Evolutionary conservation across 2,888 invertebrate species (phyloP), one percentile per base, ranked within the genome.

Genomic region (Beris chalybata): DNA sequence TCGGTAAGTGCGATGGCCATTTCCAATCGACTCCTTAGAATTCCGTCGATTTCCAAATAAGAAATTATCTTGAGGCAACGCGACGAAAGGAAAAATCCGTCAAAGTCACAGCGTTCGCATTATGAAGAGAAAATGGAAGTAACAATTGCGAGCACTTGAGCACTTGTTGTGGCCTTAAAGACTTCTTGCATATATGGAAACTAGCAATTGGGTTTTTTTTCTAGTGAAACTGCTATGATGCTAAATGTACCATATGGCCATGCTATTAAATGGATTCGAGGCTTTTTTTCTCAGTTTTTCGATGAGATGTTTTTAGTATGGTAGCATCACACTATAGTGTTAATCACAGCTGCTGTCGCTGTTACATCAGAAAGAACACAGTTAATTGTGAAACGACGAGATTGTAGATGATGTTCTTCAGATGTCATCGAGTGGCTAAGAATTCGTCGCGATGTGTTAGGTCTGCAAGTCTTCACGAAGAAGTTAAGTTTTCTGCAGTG

Each of bases 291-390:
- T 50, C 50, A 22, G 38, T 50, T 13, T 43, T 61, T 59, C n/a
- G 47, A 59, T 38, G 52, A 29, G 9, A 52, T 13, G 43, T n/a
- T 22, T n/a, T 61, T 22, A 22, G 50, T 61, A 32, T 30, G 54
- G 7, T 47, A 48, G 47, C n/a, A 47, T 31, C 44, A 48, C 58
- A 48, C 58, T n/a, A 48, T 59, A 50, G 61, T 61, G 61, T 61
- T 61, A 61, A 61, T 61, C 52, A 32, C 61, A 61, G 61, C 61
- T 22, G 22, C 22, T 61, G 61, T 52, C 61, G 38, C 61, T 38
- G 12, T 61, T 61, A 61, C 52, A 61, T 61, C 61, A 61, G 38
- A 61, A 31, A 7, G n/a, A 52, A 29, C 15, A 38, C 38, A 38
- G 38, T 38, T 38, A 38, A 38, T 38, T 38, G 38, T 38, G 38